Percentiles rank a stretch among this genome's conserved stretches.
phyloP scores from a whole-genome alignment of 2,113 vertebrate genomes.

The Chloropsis cyanopogon region DNA sequence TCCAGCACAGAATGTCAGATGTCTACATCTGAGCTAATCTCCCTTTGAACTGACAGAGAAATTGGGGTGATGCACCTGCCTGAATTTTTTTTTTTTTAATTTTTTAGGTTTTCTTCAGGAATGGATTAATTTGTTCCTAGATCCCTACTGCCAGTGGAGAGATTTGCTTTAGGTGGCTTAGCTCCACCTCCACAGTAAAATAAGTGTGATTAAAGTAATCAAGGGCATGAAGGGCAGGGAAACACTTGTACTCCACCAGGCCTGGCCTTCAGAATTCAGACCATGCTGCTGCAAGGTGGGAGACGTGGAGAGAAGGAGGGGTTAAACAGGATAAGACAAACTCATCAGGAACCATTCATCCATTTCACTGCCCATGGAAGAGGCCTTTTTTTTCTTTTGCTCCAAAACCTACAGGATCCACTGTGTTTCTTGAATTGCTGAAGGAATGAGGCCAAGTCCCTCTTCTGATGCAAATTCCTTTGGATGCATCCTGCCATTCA shows the following conservation, averaged over 20 bases:
- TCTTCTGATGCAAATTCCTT: conserved; percentile 47
- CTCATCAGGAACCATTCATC: neutral
- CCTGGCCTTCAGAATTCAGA: neutral
- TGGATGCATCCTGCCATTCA: neutral
- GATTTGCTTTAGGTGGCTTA: neutral
- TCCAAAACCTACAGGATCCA: neutral
- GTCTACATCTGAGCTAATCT: neutral
- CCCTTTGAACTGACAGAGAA: neutral
- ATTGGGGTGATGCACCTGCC: neutral
- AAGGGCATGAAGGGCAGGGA: neutral
- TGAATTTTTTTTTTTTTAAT: neutral
- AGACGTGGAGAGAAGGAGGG: neutral
- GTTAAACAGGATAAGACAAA: neutral
- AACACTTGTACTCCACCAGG: neutral
- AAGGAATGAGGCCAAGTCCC: conserved; percentile 32
- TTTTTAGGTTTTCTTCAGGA: neutral
- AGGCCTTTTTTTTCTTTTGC: neutral
- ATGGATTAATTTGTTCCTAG: neutral
- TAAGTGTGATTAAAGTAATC: neutral
- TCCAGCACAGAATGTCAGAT: conserved; percentile 22
- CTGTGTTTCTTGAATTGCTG: conserved; percentile 2
- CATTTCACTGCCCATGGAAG: neutral
- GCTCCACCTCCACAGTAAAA: neutral
- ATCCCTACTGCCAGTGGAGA: neutral
- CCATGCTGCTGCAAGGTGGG: neutral